Percentiles rank a stretch among this genome's conserved stretches.
These are phyloP conservation scores for Phoebastria nigripes DNA, from an alignment of 2,797 vertebrate genomes.

Conservation along the genomic window DNA sequence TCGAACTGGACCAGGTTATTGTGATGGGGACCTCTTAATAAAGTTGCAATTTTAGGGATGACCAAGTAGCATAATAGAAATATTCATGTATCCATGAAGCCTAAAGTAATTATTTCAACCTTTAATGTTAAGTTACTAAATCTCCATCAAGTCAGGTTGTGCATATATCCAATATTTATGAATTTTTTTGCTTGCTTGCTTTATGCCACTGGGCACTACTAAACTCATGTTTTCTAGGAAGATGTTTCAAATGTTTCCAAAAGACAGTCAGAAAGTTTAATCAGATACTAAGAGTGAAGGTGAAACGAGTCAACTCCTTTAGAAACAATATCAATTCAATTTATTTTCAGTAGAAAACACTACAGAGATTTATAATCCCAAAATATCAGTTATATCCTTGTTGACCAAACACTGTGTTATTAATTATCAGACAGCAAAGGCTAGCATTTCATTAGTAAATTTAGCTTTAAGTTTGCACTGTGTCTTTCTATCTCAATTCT, in stretches of 20 bases:
- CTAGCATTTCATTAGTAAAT: neutral
- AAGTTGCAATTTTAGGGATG: slow-evolving; percentile 51
- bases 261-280: neutral
- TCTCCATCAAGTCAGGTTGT: neutral
- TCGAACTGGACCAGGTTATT: slow-evolving; percentile 8
- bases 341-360: slow-evolving; percentile 33
- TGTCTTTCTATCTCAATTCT: neutral
- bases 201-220: neutral
- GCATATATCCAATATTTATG: neutral
- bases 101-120: slow-evolving; percentile 42
- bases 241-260: neutral
- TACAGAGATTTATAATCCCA: slow-evolving; percentile 18
- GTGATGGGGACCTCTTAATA: slow-evolving; percentile 4
- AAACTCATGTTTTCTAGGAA: neutral
- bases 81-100: slow-evolving; percentile 36
- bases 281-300: neutral
- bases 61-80: slow-evolving; percentile 52
- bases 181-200: neutral
- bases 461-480: neutral
- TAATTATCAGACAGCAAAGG: slow-evolving; percentile 2
- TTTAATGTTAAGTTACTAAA: slow-evolving; percentile 25
- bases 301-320: neutral
- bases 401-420: neutral
- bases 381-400: neutral
- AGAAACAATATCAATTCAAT: slow-evolving; percentile 1